Percentiles rank a stretch among this genome's conserved stretches.
phyloP scores from a whole-genome alignment of 2,113 vertebrate species.

The Oceanites oceanicus region DNA sequence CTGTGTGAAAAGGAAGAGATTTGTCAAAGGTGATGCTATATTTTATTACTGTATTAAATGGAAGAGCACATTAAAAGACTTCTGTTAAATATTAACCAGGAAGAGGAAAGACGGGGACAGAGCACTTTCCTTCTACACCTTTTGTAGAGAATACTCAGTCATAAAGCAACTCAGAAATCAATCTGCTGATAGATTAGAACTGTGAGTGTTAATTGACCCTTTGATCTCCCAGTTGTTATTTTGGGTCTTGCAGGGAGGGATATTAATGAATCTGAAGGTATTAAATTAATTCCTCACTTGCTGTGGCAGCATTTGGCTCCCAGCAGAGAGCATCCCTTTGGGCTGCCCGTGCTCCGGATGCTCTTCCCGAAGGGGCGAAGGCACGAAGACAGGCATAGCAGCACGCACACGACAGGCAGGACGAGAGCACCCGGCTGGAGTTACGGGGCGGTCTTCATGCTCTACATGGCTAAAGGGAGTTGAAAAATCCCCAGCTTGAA shows the following conservation, averaged over 20 bases:
- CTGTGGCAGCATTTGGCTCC: not conserved
- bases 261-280: conserved; percentile 33
- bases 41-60: conserved; percentile 38
- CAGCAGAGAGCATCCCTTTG: not conserved
- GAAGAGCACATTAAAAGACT: conserved; percentile 2
- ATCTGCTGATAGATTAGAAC: conserved; percentile 36
- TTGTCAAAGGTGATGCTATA: conserved; percentile 14
- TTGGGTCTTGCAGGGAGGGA: not conserved
- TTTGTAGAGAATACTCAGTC: not conserved
- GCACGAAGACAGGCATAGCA: not conserved
- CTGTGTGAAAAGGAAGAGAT: conserved; percentile 28
- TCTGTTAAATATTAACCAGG: conserved; percentile 26
- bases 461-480: not conserved
- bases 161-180: conserved; percentile 24
- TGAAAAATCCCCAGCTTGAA: not conserved
- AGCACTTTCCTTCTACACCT: not conserved
- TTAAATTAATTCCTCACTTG: not conserved
- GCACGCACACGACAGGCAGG: rapidly evolving
- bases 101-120: not conserved
- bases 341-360: not conserved
- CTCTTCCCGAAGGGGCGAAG: rapidly evolving
- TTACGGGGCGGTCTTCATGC: not conserved
- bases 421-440: not conserved
- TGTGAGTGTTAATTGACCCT: conserved; percentile 10
- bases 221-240: conserved; percentile 42